phyloP scores from a whole-genome alignment of 2,113 vertebrate species.

The Neodontobutis hainanensis region DNA sequence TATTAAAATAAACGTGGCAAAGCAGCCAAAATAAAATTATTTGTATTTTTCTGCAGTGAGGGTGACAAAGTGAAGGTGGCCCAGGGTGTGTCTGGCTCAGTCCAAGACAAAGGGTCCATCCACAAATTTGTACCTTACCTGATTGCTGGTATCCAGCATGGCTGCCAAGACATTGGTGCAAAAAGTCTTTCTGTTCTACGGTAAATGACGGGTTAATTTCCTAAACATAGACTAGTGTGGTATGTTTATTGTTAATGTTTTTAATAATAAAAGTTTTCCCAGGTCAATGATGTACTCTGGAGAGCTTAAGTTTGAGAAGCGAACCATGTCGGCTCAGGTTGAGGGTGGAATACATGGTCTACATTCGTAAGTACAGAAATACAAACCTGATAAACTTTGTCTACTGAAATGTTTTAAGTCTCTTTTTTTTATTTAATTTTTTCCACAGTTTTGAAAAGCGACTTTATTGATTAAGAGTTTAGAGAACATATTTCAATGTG shows the following conservation, averaged over 20 bases:
- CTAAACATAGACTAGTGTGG: neutral
- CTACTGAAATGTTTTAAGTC: neutral
- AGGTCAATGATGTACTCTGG: constrained; percentile 98
- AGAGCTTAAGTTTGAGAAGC: constrained; percentile 94
- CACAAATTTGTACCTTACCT: constrained; percentile 94
- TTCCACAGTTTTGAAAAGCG: constrained; percentile 89
- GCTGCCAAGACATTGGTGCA: constrained; percentile 94
- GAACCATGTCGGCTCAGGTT: constrained; percentile 93
- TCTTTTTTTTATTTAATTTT: constrained; percentile 15
- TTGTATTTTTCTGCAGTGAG: constrained; percentile 78
- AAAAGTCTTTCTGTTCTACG: constrained; percentile 90
- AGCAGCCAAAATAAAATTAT: neutral
- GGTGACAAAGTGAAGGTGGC: constrained; percentile 93
- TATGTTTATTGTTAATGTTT: neutral
- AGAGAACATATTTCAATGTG: constrained; percentile 42
- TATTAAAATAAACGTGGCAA: neutral
- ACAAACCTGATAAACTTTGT: neutral
- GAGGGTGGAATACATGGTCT: constrained; percentile 92
- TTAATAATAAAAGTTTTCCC: neutral
- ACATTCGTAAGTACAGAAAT: constrained; percentile 87
- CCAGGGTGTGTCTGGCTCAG: constrained; percentile 90
- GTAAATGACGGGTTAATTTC: constrained; percentile 69
- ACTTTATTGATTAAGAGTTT: constrained; percentile 80
- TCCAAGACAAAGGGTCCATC: constrained; percentile 95
- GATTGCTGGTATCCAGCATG: constrained; percentile 93